Conservation (phyloP, 2,797 vertebrate genomes). For the Chaenodraco wilsoni region DNA sequence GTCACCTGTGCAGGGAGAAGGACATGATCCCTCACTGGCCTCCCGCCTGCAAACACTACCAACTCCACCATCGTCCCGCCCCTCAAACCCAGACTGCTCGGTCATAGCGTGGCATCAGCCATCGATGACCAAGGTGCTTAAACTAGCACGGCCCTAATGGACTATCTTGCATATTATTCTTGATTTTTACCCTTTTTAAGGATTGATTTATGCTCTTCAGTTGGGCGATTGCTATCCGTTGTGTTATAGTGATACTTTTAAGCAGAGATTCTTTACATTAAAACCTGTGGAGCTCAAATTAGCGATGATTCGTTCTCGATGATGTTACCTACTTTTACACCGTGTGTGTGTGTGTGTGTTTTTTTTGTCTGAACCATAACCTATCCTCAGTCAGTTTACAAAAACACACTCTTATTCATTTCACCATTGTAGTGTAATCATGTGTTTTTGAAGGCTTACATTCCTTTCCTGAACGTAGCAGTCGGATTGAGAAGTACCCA, state of each 20-base stretch:
- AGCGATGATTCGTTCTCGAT: too few species aligned
- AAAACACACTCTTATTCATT: constrained; percentile 31
- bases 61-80: neutral
- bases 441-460: neutral
- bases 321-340: constrained; percentile 3
- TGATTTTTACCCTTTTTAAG: too few species aligned
- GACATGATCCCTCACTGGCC: neutral
- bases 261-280: too few species aligned
- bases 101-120: too few species aligned
- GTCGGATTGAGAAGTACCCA: constrained; percentile 13
- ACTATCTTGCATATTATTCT: too few species aligned
- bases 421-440: neutral
- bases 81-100: too few species aligned
- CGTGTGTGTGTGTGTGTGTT: constrained; percentile 34
- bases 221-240: too few species aligned
- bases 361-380: constrained; percentile 43
- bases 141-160: too few species aligned
- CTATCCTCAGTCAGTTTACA: constrained; percentile 47
- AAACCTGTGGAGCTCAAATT: too few species aligned
- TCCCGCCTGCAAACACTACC: neutral
- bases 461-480: constrained; percentile 35
- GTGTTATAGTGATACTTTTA: too few species aligned
- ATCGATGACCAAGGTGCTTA: too few species aligned
- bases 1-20: neutral
- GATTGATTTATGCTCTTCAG: too few species aligned